Conservation (phyloP, 2,888 invertebrate species). For the Athrips mouffetella region DNA sequence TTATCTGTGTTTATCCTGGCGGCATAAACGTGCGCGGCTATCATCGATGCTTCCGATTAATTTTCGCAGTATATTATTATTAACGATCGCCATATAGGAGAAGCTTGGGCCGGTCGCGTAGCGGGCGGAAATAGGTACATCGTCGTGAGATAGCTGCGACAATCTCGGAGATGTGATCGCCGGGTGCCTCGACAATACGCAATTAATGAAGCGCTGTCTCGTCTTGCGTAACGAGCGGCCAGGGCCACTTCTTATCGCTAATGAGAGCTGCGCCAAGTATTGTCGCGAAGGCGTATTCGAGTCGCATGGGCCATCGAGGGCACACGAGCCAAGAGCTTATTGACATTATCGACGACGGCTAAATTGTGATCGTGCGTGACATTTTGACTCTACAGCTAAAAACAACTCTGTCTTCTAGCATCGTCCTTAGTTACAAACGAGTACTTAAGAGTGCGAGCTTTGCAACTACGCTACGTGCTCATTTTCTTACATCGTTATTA, state of each 20-base stretch:
- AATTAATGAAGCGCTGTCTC: slow-evolving; percentile 58
- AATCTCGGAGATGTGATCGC: slow-evolving; percentile 52
- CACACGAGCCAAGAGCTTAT: slow-evolving; percentile 32
- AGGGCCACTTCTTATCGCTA: slow-evolving; percentile 57
- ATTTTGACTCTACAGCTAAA: slow-evolving; percentile 12
- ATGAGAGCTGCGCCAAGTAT: slow-evolving; percentile 53
- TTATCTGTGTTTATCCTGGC: slow-evolving; percentile 62
- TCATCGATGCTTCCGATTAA: slow-evolving; percentile 64
- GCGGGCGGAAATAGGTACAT: slow-evolving; percentile 46
- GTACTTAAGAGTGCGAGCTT: neutral
- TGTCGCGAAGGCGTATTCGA: slow-evolving; percentile 42
- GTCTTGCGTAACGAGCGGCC: slow-evolving; percentile 52
- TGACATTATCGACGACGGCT: slow-evolving; percentile 28
- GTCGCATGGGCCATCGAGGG: slow-evolving; percentile 35
- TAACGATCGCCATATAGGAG: slow-evolving; percentile 43
- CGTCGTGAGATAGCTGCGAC: slow-evolving; percentile 47
- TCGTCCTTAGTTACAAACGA: neutral
- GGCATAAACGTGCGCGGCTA: slow-evolving; percentile 52
- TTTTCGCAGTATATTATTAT: slow-evolving; percentile 48
- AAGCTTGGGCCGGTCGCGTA: slow-evolving; percentile 30
- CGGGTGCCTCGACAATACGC: slow-evolving; percentile 57
- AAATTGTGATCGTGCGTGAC: slow-evolving; percentile 29
- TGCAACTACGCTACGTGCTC: neutral
- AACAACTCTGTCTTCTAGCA: neutral
- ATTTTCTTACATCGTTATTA: slow-evolving; percentile 13